phyloP scores from a whole-genome alignment of 2,888 invertebrate genomes.

The Cyclophora albipunctata region DNA sequence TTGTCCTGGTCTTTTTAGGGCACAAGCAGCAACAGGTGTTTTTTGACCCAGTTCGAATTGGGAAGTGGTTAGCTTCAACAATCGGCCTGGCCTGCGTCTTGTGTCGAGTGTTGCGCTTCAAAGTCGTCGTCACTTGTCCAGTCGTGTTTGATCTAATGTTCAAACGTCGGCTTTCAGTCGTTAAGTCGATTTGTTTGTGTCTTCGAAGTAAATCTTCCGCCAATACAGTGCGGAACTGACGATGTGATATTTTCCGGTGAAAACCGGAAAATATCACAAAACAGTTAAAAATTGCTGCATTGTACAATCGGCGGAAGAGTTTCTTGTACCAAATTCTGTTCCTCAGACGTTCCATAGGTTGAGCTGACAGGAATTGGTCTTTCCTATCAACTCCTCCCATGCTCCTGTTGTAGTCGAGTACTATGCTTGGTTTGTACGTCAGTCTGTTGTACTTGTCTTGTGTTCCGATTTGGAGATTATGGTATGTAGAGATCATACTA shows the following conservation, averaged over 20 bases:
- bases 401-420: constrained; percentile 18
- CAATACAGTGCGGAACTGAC: constrained; percentile 10
- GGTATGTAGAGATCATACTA: constrained; percentile 21
- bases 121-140: not conserved
- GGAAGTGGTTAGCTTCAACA: constrained; percentile 14
- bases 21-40: constrained; percentile 15
- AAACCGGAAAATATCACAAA: constrained; percentile 10
- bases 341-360: constrained; percentile 16
- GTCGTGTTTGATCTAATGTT: not conserved
- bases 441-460: constrained; percentile 5
- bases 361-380: constrained; percentile 23
- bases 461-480: constrained; percentile 6
- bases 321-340: constrained; percentile 21
- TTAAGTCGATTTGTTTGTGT: constrained; percentile 12
- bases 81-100: constrained; percentile 1
- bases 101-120: not conserved
- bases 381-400: constrained; percentile 25
- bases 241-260: constrained; percentile 8
- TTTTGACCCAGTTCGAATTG: constrained; percentile 11
- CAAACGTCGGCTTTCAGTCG: constrained; percentile 9
- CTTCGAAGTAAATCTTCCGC: constrained; percentile 12
- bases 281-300: constrained; percentile 12
- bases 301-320: constrained; percentile 12
- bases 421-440: constrained; percentile 11
- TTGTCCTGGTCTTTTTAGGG: constrained; percentile 12